phyloP scores from a whole-genome alignment of 1,140 invertebrate genomes.

The Mizuhopecten yessoensis region DNA sequence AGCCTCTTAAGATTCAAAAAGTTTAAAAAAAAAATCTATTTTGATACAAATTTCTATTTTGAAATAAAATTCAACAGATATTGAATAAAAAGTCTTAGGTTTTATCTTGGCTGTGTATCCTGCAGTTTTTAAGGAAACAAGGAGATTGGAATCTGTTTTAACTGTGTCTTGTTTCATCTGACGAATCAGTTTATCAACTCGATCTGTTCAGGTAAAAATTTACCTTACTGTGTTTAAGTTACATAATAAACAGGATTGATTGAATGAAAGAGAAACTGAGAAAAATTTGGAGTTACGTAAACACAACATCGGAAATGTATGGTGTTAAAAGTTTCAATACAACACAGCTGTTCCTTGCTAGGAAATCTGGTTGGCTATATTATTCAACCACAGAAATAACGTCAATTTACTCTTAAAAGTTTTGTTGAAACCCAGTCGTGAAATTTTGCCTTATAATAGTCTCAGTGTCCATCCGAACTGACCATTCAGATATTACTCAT shows the following conservation, averaged over 20 bases:
- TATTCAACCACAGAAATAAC: not conserved
- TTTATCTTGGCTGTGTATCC: too few relatives aligned
- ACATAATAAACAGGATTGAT: constrained; percentile 20
- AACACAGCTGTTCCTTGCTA: not conserved
- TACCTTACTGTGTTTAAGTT: too few relatives aligned
- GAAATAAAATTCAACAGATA: not conserved
- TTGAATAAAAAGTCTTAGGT: too few relatives aligned
- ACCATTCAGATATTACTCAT: not conserved
- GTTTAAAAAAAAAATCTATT: too few relatives aligned
- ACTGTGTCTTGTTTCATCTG: not conserved
- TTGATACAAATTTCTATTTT: too few relatives aligned
- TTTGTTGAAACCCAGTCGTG: not conserved
- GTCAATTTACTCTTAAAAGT: not conserved
- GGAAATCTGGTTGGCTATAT: not conserved
- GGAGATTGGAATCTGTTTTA: not conserved
- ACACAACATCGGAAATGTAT: not conserved
- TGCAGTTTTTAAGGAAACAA: not conserved
- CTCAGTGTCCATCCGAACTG: not conserved
- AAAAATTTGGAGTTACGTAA: constrained; percentile 11
- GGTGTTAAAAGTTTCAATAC: not conserved
- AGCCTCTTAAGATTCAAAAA: too few relatives aligned
- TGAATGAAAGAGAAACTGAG: not conserved
- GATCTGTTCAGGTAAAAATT: not conserved
- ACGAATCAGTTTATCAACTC: not conserved
- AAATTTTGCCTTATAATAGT: not conserved